Evolutionary conservation across 2,113 vertebrate species (phyloP), one percentile per base, ranked within the genome.

Genomic region (Chloroceryle aenea): DNA sequence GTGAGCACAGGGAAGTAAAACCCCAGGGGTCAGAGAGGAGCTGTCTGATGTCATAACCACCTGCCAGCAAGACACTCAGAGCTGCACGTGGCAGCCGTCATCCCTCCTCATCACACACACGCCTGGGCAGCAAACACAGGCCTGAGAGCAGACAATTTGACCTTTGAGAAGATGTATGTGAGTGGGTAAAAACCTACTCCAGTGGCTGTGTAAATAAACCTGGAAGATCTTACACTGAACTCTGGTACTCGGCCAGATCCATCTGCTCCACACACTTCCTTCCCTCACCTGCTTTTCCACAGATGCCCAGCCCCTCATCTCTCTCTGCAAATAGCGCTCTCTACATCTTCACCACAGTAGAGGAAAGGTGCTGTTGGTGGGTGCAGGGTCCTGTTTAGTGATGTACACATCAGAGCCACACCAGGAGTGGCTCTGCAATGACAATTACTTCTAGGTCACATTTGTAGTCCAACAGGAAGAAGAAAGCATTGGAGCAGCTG

Each of bases 351-450:
- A 6, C 40, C 17, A 3, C 0, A 14, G 29, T 29, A 7, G 20
- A 69, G 12, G 20, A 68, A 8, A 16, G 40, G 29, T 3, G 0
- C 21, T 10, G 30, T 5, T 21, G 14, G 19, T 13, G 42, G 47
- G 26, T 2, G 4, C 1, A 9, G n/a, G 20, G 42, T 2, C 1
- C 23, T 38, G 10, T n/a, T 64, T 5, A 6, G n/a, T 23, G 22
- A 48, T 5, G 17, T 14, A 48, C 43, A 14, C 3, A 1, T 48
- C 47, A 90, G 27, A 66, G 30, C 14, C 63, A 61, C 36, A 59
- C 8, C 14, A 2, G 2, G 53, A 30, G 38, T 4, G 2, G 7
- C 13, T 82, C 22, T 75, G 30, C 48, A 40, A n/a, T 36, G 69
- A 52, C 32, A 20, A 6, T 19, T 43, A 26, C 43, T 74, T 81